Base-by-base conservation (phyloP, 35 echinoderm and acorn worm genomes). In the Apostichopus japonicus region DNA sequence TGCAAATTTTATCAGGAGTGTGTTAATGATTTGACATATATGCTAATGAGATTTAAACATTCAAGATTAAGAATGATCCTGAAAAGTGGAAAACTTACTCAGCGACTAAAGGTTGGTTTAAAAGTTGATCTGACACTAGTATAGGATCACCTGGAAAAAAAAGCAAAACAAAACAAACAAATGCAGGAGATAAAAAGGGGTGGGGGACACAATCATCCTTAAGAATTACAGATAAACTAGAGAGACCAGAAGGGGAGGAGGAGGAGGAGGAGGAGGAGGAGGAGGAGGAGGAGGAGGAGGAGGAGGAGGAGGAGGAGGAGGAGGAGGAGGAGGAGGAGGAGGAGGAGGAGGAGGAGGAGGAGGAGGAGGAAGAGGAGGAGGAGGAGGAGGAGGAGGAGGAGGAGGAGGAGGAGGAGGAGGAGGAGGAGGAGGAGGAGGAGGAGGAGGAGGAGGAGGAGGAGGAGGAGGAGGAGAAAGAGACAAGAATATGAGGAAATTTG, bases 71-170 rank as follows among this genome's bases (percentile, higher is more conserved):
- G 33, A 44, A 44, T 44, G 33, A 44, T 44, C 33, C 33, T 44
- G 33, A 44, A n/a, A 44, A 44, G 1, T 33, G 27, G 27, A 23
- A 33, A 33, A 98, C 96, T 95, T 90, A 98, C 96, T 98, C 96
- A 90, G 95, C 95, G 21, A 98, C 90, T 44, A 95, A 77, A 55
- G 96, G 96, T 87, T 98, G 96, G 55, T 95, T 94, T 24, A 63
- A 2, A 24, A 98, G 76, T 19, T 90, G 16, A 6, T 59, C 71
- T 16, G 94, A 91, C 56, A 98, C 92, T 78, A 92, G 56, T 72
- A 94, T 92, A 56, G 86, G 23, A 65, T 65, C 86, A 27, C 73
- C 94, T 95, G 86, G 15, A 82, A 88, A 54, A 13, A 54, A 93
- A 88, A 54, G 52, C 17, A 88, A 53, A 75, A 72, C 71, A 80